A percentile compares a stretch with the other conserved stretches of the same genome.
Evolutionary conservation across 2,888 invertebrate genomes (phyloP).

Genomic region (Eupelmus urozonus): DNA sequence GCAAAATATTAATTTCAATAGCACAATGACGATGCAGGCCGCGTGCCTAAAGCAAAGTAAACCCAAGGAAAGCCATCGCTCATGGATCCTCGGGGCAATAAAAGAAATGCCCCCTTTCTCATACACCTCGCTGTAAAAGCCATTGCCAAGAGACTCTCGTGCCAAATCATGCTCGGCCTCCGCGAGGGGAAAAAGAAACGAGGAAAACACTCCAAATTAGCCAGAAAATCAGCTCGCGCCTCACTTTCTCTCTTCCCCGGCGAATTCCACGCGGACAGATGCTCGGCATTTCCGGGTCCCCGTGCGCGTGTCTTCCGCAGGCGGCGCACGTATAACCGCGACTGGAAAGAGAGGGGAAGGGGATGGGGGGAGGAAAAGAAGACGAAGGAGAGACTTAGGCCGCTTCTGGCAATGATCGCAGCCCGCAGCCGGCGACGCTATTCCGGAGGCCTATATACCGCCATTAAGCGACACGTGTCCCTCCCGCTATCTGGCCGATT

Average conservation of each 20-base stretch:
- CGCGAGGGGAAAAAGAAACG: constrained; percentile 3
- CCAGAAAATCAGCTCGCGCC: constrained; percentile 32
- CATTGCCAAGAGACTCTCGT: constrained; percentile 8
- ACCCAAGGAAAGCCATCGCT: too few species aligned
- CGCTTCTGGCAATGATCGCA: constrained; percentile 74
- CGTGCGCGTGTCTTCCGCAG: too few species aligned
- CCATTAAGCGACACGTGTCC: constrained; percentile 77
- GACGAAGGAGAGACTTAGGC: constrained; percentile 68
- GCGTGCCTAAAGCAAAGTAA: too few species aligned
- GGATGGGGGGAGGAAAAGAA: constrained; percentile 51
- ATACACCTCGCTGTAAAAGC: neutral
- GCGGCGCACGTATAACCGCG: constrained; percentile 68
- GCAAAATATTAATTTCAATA: too few species aligned
- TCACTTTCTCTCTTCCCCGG: neutral
- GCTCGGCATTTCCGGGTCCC: constrained; percentile 54
- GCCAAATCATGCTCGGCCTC: constrained; percentile 25
- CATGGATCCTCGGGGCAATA: too few species aligned
- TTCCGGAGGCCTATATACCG: constrained; percentile 63
- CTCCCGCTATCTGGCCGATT: neutral
- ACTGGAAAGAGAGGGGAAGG: neutral
- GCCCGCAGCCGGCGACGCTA: constrained; percentile 68
- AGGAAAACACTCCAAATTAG: constrained; percentile 19
- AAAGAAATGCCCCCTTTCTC: too few species aligned
- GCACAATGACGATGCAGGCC: too few species aligned
- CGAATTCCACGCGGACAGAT: constrained; percentile 44